Evolutionary conservation across 1,140 invertebrate species (phyloP).

Genomic region (Drosophila teissieri): DNA sequence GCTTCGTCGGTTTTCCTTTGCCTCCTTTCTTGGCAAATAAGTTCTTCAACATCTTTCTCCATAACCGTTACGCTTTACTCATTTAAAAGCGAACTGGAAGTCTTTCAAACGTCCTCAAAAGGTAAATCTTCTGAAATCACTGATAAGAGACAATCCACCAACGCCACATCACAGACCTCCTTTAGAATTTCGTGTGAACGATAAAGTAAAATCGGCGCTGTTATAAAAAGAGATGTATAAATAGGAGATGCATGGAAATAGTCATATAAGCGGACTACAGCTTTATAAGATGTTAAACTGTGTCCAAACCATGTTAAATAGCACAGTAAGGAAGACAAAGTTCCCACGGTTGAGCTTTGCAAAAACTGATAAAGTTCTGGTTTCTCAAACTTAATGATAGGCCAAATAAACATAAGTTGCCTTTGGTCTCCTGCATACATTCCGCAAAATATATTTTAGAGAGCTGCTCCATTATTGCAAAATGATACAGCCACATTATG

Average conservation of each 20-base stretch:
- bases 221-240: slow-evolving; percentile 96
- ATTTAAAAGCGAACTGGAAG: slow-evolving; percentile 88
- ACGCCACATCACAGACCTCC: slow-evolving; percentile 93
- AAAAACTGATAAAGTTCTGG: slow-evolving; percentile 91
- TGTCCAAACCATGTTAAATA: slow-evolving; percentile 99
- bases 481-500: slow-evolving; percentile 99
- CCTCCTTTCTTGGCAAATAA: slow-evolving; percentile 86
- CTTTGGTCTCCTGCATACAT: slow-evolving; percentile 96
- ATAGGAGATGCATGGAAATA: slow-evolving; percentile 96
- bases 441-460: slow-evolving; percentile 93
- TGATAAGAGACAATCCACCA: slow-evolving; percentile 91
- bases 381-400: slow-evolving; percentile 91
- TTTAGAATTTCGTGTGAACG: slow-evolving; percentile 90
- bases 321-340: slow-evolving; percentile 99
- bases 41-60: slow-evolving; percentile 88
- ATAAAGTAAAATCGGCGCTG: slow-evolving; percentile 93
- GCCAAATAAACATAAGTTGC: slow-evolving; percentile 94
- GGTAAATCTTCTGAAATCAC: slow-evolving; percentile 91
- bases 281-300: slow-evolving; percentile 94
- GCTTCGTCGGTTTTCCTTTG: slow-evolving; percentile 80
- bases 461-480: slow-evolving; percentile 92
- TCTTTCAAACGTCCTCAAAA: slow-evolving; percentile 91
- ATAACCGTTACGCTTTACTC: slow-evolving; percentile 90
- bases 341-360: slow-evolving; percentile 94
- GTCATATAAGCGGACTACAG: slow-evolving; percentile 97